Evolutionary conservation across 2,113 vertebrate species (phyloP).

Genomic region (Chionomys nivalis): DNA sequence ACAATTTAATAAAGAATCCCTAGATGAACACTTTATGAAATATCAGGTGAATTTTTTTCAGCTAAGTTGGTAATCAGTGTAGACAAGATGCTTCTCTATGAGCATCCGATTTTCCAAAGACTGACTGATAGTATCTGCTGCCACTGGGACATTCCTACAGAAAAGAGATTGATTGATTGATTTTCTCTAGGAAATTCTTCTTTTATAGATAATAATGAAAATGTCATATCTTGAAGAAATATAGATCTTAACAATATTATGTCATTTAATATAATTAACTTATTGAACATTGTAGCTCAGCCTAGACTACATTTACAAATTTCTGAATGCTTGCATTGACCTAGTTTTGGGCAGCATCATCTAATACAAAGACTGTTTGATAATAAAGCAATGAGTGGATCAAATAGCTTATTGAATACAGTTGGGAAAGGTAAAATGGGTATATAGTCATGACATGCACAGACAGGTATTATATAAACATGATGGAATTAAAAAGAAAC

Average conservation of each 20-base stretch:
- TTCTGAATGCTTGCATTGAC: background rate
- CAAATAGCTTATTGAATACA: background rate
- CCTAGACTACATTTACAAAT: background rate
- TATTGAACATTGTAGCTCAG: background rate
- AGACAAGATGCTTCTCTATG: conserved; percentile 77
- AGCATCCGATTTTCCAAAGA: conserved; percentile 77
- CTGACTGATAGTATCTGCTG: conserved; percentile 79
- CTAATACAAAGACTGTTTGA: background rate
- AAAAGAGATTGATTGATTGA: conserved; percentile 77
- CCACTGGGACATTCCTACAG: conserved; percentile 60
- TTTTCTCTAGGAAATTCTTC: conserved; percentile 27
- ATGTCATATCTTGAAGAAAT: background rate
- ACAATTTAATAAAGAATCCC: conserved; percentile 71
- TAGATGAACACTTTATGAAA: conserved; percentile 82
- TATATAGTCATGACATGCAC: background rate
- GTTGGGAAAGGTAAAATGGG: background rate
- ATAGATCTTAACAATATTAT: background rate
- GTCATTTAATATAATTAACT: background rate
- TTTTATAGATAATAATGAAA: conserved; percentile 80
- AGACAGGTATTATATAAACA: background rate
- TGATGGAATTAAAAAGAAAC: background rate
- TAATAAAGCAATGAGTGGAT: background rate
- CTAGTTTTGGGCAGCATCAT: background rate
- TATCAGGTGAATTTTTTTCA: conserved; percentile 78
- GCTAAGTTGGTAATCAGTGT: conserved; percentile 78